These are phyloP conservation scores for Macrophya alboannulata DNA, from an alignment of 2,888 invertebrate genomes.

Conservation along the genomic window DNA sequence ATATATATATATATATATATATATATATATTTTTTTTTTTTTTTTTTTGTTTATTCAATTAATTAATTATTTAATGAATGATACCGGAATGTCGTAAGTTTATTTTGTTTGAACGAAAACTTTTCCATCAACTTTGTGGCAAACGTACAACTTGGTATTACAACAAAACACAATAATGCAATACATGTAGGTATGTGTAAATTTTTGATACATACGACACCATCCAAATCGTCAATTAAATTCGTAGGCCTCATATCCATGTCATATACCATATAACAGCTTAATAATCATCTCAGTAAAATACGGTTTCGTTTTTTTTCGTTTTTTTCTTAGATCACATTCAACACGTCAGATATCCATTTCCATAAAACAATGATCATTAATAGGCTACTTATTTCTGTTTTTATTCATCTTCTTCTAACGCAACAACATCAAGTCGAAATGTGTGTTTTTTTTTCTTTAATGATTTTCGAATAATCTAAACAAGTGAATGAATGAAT, in stretches of 20 bases:
- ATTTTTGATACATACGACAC: not conserved
- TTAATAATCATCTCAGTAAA: conserved; percentile 5
- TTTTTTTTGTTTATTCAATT: conserved; percentile 65
- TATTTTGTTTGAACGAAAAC: conserved; percentile 58
- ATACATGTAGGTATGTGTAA: not conserved
- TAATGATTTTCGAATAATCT: not conserved
- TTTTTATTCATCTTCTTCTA: not conserved
- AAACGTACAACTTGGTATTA: conserved; percentile 25
- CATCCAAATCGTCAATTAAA: conserved; percentile 29
- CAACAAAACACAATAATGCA: not conserved
- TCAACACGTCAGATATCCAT: not conserved
- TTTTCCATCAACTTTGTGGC: conserved; percentile 17
- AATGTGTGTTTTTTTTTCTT: not conserved
- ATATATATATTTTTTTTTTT: conserved; percentile 71
- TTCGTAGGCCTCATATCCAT: not conserved
- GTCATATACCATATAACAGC: not conserved
- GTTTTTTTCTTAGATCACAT: conserved; percentile 32
- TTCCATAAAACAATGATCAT: not conserved
- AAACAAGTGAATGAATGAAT: conserved; percentile 1
- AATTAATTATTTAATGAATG: conserved; percentile 72
- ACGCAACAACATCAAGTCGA: conserved; percentile 7
- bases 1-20: too few relatives aligned
- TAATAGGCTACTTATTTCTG: not conserved
- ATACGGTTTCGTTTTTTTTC: not conserved
- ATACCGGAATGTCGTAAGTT: conserved; percentile 78